phyloP scores from a whole-genome alignment of 2,113 vertebrate species.

The Trichechus manatus region DNA sequence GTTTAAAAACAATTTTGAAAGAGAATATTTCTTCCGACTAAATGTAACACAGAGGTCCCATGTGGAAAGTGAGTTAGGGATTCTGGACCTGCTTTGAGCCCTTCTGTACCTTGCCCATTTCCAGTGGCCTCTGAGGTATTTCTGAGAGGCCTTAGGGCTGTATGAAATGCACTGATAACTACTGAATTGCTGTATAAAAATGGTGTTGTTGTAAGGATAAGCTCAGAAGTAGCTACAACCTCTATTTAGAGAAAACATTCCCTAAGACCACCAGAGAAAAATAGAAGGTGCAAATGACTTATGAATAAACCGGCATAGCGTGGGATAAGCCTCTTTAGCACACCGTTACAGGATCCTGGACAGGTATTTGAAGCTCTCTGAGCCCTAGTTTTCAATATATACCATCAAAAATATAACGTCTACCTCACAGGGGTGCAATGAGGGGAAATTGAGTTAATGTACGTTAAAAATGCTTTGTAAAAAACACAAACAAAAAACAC shows the following conservation, averaged over 20 bases:
- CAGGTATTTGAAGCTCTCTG: neutral
- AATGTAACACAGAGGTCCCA: neutral
- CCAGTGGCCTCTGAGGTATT: neutral
- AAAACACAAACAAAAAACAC: neutral
- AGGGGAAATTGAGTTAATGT: neutral
- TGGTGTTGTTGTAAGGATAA: neutral
- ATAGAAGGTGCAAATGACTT: neutral
- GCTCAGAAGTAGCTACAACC: neutral
- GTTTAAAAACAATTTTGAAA: neutral
- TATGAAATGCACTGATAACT: neutral
- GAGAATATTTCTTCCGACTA: constrained; percentile 4
- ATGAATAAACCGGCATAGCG: neutral
- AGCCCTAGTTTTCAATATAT: neutral
- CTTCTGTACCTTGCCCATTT: neutral
- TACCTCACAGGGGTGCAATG: neutral
- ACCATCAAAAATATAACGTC: neutral
- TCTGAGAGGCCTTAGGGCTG: neutral
- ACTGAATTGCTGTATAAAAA: neutral
- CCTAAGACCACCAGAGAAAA: neutral
- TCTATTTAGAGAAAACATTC: neutral
- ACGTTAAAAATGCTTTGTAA: neutral
- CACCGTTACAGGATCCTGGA: neutral
- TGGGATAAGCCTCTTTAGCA: neutral
- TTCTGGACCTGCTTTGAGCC: neutral
- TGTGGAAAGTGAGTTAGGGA: neutral